Percentiles rank a stretch among this genome's conserved stretches.
Evolutionary conservation across 1,140 invertebrate genomes (phyloP).

Genomic region (Lordiphosa mommai): DNA sequence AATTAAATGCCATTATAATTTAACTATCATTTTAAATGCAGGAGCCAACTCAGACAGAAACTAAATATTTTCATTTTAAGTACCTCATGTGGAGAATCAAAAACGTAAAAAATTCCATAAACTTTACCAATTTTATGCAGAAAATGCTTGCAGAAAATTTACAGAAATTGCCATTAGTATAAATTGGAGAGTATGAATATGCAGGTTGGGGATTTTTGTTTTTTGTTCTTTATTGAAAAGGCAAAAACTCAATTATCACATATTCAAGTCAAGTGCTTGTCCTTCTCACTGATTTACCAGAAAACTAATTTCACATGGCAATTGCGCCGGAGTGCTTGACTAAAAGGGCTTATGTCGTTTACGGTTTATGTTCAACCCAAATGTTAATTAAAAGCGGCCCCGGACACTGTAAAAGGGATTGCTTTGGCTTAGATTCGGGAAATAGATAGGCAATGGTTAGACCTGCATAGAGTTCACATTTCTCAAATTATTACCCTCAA

Average conservation of each 20-base stretch:
- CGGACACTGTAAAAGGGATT: too few species aligned
- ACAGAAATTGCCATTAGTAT: conserved; percentile 43
- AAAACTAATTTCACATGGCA: too few species aligned
- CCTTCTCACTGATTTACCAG: conserved; percentile 18
- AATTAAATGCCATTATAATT: too few species aligned
- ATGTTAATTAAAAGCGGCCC: too few species aligned
- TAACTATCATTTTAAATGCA: too few species aligned
- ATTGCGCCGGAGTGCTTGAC: background rate
- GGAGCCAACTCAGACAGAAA: background rate
- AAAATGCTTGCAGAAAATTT: conserved; percentile 12
- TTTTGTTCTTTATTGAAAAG: conserved; percentile 34
- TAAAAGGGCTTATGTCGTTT: conserved; percentile 18
- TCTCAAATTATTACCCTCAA: too few species aligned
- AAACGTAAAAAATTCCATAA: conserved; percentile 4
- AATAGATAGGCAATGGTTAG: too few species aligned
- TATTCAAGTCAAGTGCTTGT: conserved; percentile 46
- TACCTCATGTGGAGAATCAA: background rate
- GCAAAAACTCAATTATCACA: conserved; percentile 68
- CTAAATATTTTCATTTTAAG: conserved; percentile 23
- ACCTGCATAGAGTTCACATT: too few species aligned
- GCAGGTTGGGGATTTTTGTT: conserved; percentile 4
- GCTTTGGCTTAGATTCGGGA: too few species aligned
- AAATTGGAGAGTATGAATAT: conserved; percentile 14
- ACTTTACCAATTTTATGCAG: conserved; percentile 42
- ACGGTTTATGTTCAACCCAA: too few species aligned